Percentiles rank a stretch among this genome's conserved stretches.
These are phyloP conservation scores for Eulemur macaco DNA, from an alignment of 2,113 vertebrate genomes.

Conservation along the genomic window DNA sequence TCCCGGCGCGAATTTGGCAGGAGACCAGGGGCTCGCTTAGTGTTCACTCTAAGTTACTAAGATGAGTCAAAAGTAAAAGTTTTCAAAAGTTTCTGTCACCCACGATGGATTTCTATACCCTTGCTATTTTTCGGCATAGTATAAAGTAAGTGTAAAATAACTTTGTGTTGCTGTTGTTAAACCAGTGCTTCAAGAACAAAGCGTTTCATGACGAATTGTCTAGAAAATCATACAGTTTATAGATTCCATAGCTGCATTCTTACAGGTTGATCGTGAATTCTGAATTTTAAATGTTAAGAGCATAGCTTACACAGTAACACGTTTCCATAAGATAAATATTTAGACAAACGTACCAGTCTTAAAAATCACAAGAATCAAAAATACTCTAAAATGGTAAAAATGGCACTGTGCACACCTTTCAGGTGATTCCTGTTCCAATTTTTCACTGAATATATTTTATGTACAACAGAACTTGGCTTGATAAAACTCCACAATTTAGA, in stretches of 20 bases:
- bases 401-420: rapidly evolving
- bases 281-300: neutral
- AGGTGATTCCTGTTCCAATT: too few species aligned
- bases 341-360: neutral
- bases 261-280: neutral
- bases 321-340: neutral
- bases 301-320: neutral
- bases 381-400: neutral
- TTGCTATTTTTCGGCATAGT: neutral
- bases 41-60: rapidly evolving
- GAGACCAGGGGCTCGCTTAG: rapidly evolving
- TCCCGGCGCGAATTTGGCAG: rapidly evolving
- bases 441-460: neutral
- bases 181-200: neutral
- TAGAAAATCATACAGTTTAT: neutral
- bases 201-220: neutral
- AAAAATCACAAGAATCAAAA: neutral
- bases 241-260: too few species aligned
- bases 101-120: neutral
- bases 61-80: neutral
- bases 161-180: too few species aligned
- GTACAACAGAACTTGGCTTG: neutral
- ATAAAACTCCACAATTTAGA: neutral
- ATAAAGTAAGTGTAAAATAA: neutral
- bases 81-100: rapidly evolving